Evolutionary conservation across 2,888 invertebrate species (phyloP).

Genomic region (Papilio demoleus): DNA sequence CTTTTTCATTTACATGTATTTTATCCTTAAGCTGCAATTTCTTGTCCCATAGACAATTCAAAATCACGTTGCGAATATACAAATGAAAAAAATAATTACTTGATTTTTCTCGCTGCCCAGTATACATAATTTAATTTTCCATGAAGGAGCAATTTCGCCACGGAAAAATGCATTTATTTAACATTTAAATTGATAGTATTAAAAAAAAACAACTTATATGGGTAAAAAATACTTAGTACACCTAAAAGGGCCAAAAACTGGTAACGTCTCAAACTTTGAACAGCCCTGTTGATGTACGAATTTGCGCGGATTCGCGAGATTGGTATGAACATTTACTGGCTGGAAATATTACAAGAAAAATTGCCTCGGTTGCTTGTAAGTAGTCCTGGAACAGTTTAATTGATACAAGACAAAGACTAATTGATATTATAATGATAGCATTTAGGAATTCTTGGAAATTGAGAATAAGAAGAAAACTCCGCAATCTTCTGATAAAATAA

Average conservation of each 20-base stretch:
- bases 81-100: background rate
- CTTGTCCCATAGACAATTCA: background rate
- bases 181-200: background rate
- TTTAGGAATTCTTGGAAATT: background rate
- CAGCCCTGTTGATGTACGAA: constrained; percentile 4
- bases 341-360: background rate
- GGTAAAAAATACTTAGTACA: too few species aligned
- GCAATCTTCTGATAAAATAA: too few species aligned
- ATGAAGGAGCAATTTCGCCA: constrained; percentile 1
- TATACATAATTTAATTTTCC: constrained; percentile 10
- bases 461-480: background rate
- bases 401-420: background rate
- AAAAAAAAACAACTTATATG: background rate
- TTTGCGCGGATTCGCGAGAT: constrained; percentile 31
- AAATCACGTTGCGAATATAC: too few species aligned
- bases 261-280: constrained; percentile 16
- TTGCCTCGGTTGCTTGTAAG: background rate
- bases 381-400: background rate
- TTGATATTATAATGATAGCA: background rate
- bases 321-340: background rate
- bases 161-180: background rate
- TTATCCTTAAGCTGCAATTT: background rate
- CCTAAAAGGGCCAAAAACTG: too few species aligned
- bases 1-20: background rate
- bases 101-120: constrained; percentile 14